Conservation (phyloP, 1,140 invertebrate genomes). For the Bradynema listronoti region DNA sequence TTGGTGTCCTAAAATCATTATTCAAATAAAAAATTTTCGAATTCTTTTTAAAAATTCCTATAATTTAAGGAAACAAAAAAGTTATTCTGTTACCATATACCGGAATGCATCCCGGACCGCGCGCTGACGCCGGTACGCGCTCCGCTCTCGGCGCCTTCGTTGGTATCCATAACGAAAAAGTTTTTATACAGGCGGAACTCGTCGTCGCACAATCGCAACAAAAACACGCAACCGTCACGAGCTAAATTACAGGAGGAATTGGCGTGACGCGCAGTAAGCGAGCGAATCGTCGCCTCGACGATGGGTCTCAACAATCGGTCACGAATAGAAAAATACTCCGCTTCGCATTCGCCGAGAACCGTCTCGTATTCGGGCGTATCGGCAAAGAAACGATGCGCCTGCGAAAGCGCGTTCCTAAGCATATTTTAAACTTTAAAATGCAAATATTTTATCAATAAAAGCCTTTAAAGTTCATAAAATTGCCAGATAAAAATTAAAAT, state of each 20-base stretch:
- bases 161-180: conserved; percentile 42
- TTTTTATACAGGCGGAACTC: conserved; percentile 56
- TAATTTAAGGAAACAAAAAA: too few relatives aligned
- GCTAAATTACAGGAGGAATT: conserved; percentile 52
- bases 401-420: conserved; percentile 35
- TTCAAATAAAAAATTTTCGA: not conserved
- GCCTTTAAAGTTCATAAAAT: too few relatives aligned
- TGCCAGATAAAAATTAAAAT: not conserved
- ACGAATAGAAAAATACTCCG: conserved; percentile 45
- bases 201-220: conserved; percentile 53
- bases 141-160: not conserved
- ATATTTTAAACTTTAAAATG: not conserved
- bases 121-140: not conserved
- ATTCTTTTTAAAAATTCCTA: too few relatives aligned
- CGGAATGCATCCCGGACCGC: not conserved
- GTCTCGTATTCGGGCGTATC: conserved; percentile 42
- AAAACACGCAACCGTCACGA: conserved; percentile 49
- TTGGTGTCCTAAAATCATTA: conserved; percentile 12
- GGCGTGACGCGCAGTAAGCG: conserved; percentile 29
- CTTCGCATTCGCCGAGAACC: conserved; percentile 41
- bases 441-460: not conserved
- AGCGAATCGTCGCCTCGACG: conserved; percentile 43
- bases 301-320: conserved; percentile 48
- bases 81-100: conserved; percentile 3
- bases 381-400: conserved; percentile 46